Evolutionary conservation across 2,888 invertebrate species (phyloP).

Genomic region (Lasioglossum leucozonium): DNA sequence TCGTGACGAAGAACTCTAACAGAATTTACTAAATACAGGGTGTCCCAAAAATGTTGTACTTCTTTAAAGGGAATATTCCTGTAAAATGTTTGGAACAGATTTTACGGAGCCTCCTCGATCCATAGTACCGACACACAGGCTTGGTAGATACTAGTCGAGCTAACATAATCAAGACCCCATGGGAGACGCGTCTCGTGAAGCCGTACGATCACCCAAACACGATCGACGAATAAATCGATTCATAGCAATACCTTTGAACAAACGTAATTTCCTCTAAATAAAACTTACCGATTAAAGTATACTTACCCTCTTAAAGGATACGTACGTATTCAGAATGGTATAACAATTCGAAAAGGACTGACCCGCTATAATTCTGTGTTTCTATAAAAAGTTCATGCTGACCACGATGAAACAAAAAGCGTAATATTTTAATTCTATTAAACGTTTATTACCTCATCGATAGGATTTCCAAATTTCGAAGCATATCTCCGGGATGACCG

Average conservation of each 20-base stretch:
- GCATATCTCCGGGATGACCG: slow-evolving; percentile 59
- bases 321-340: background rate
- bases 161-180: slow-evolving; percentile 19
- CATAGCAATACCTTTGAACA: no score
- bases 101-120: background rate
- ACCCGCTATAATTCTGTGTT: background rate
- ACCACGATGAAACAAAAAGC: background rate
- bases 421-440: slow-evolving; percentile 68
- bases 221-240: background rate
- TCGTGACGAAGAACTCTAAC: no score
- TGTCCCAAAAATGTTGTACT: no score
- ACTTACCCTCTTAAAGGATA: background rate
- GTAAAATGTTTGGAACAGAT: no score
- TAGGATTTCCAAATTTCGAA: slow-evolving; percentile 69
- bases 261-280: no score
- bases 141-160: background rate
- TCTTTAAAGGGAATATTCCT: no score
- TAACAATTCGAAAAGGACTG: background rate
- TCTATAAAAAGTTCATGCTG: background rate
- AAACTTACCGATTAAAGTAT: no score
- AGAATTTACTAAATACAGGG: no score
- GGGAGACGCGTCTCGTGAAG: slow-evolving; percentile 22
- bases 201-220: slow-evolving; percentile 22
- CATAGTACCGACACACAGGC: background rate
- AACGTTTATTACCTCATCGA: slow-evolving; percentile 74